These are phyloP conservation scores for Pelvicachromis taeniatus DNA, from an alignment of 2,113 vertebrate genomes.

Conservation along the genomic window DNA sequence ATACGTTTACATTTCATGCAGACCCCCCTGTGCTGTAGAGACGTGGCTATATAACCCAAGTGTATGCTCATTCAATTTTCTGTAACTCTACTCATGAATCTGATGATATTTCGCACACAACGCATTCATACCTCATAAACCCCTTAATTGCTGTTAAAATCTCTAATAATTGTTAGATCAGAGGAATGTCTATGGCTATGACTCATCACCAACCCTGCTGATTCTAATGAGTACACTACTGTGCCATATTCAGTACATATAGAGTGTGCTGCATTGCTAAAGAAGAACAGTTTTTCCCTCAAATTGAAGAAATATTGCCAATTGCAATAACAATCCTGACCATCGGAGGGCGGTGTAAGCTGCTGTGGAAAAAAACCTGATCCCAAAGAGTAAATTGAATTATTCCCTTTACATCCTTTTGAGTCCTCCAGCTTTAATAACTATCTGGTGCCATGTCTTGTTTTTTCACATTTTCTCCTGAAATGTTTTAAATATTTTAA, in stretches of 20 bases:
- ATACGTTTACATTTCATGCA: background rate
- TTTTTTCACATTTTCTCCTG: background rate
- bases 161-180: background rate
- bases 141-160: background rate
- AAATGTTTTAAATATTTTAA: background rate
- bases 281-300: background rate
- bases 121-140: background rate
- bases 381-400: background rate
- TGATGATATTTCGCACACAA: background rate
- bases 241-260: background rate
- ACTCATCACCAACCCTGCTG: background rate
- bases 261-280: background rate
- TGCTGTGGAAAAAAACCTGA: background rate
- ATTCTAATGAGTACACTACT: background rate
- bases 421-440: background rate
- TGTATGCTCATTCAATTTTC: background rate
- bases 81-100: background rate
- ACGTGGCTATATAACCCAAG: background rate
- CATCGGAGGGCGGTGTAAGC: constrained; percentile 9
- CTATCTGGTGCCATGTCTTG: background rate
- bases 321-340: background rate
- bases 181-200: background rate
- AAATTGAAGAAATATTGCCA: background rate
- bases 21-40: background rate
- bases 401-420: background rate